phyloP scores from a whole-genome alignment of 2,888 invertebrate genomes.

The Tenthredo amoena region DNA sequence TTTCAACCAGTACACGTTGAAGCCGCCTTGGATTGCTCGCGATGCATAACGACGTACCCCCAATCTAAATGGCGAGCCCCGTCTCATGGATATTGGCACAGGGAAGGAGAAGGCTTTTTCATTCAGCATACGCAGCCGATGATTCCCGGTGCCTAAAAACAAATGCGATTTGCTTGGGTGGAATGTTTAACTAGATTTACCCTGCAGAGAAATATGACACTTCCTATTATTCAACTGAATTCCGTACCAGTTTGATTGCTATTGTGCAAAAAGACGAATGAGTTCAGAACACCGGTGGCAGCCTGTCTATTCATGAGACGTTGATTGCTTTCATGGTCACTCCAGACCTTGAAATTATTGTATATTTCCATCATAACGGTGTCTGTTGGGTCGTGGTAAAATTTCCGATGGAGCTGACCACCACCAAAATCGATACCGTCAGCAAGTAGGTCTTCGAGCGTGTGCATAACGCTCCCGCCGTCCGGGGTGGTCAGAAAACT shows the following conservation, averaged over 20 bases:
- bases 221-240: not conserved
- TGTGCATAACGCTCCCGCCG: not conserved
- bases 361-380: slow-evolving; percentile 17
- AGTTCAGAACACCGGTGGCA: not conserved
- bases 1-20: slow-evolving; percentile 21
- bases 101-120: slow-evolving; percentile 33
- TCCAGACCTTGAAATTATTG: slow-evolving; percentile 16
- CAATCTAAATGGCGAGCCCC: slow-evolving; percentile 12
- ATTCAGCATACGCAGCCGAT: slow-evolving; percentile 7
- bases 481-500: slow-evolving; percentile 39
- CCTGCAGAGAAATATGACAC: not conserved
- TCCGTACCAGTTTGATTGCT: not conserved
- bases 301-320: not conserved
- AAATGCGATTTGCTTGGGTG: not conserved
- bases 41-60: not conserved
- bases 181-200: not conserved
- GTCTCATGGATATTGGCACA: slow-evolving; percentile 27
- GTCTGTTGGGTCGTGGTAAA: slow-evolving; percentile 24
- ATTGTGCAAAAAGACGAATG: not conserved
- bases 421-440: slow-evolving; percentile 18
- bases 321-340: not conserved
- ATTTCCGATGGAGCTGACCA: slow-evolving; percentile 1
- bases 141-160: not conserved
- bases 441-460: slow-evolving; percentile 19
- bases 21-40: slow-evolving; percentile 28